phyloP scores from a whole-genome alignment of 2,888 invertebrate species.

The Caenorhabditis sp. region DNA sequence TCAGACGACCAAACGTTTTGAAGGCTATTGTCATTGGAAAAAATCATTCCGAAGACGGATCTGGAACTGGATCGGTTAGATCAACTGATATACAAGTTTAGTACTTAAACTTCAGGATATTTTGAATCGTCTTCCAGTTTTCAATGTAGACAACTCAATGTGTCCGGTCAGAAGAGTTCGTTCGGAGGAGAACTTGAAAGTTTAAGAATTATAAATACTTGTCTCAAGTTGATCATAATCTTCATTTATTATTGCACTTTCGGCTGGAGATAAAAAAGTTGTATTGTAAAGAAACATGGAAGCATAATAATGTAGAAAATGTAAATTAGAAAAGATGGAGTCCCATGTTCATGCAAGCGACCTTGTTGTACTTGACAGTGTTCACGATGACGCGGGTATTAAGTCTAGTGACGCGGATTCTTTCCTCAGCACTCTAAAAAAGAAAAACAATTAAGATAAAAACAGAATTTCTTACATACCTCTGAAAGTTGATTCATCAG shows the following conservation, averaged over 20 bases:
- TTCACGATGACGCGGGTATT: constrained; percentile 76
- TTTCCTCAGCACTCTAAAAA: constrained; percentile 35
- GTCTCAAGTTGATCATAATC: no score
- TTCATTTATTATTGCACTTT: no score
- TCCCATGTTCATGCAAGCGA: constrained; percentile 78
- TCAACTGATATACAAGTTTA: no score
- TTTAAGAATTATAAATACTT: no score
- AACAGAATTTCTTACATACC: constrained; percentile 21
- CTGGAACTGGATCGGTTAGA: no score
- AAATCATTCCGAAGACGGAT: not conserved
- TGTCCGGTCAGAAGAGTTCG: not conserved
- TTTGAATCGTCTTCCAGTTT: not conserved
- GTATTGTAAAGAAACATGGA: not conserved
- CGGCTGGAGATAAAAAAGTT: no score
- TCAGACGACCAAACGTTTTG: not conserved
- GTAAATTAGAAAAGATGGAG: constrained; percentile 77
- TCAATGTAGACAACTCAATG: not conserved
- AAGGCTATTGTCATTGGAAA: not conserved
- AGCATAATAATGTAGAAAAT: not conserved
- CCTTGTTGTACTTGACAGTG: constrained; percentile 78
- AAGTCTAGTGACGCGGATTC: constrained; percentile 72
- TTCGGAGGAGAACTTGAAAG: not conserved
- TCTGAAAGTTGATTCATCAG: constrained; percentile 56
- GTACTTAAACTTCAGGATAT: not conserved
- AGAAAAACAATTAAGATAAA: not conserved